Percentiles rank a stretch among this genome's conserved stretches.
Conservation (phyloP, 2,888 invertebrate species). For the Cerceris rybyensis region DNA sequence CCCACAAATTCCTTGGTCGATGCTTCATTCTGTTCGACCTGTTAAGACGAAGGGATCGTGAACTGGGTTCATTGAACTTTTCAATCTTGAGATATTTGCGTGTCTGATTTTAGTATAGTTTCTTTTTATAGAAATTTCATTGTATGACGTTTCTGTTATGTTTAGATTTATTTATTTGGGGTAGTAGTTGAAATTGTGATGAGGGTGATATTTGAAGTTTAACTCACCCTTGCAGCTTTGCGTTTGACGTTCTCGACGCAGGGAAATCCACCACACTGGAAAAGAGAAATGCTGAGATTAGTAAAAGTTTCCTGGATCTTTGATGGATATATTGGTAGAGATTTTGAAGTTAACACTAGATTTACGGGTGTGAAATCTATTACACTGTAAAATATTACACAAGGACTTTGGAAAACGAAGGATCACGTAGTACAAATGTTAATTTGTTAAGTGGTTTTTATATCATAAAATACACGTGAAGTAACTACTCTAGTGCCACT, state of each 20-base stretch:
- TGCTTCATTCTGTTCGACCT: slow-evolving; percentile 32
- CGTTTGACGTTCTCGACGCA: slow-evolving; percentile 74
- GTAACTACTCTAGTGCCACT: no score
- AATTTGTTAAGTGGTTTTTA: no score
- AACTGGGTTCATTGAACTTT: background rate
- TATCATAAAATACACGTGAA: no score
- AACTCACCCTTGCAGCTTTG: slow-evolving; percentile 78
- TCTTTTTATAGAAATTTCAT: background rate
- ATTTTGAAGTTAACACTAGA: no score
- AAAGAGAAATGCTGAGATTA: slow-evolving; percentile 47
- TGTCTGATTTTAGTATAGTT: background rate
- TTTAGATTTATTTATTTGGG: no score
- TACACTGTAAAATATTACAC: no score
- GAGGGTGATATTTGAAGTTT: background rate
- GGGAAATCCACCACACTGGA: slow-evolving; percentile 78
- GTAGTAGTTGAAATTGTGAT: background rate
- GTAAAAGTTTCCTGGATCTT: background rate
- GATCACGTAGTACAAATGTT: no score
- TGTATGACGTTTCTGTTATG: no score
- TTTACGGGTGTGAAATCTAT: no score
- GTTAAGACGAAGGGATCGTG: background rate
- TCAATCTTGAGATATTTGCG: background rate
- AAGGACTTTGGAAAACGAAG: no score
- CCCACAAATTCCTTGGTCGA: slow-evolving; percentile 61
- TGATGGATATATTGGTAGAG: no score